These are phyloP conservation scores for Drosophila mimetica DNA, from an alignment of 2,888 invertebrate genomes.

Conservation along the genomic window DNA sequence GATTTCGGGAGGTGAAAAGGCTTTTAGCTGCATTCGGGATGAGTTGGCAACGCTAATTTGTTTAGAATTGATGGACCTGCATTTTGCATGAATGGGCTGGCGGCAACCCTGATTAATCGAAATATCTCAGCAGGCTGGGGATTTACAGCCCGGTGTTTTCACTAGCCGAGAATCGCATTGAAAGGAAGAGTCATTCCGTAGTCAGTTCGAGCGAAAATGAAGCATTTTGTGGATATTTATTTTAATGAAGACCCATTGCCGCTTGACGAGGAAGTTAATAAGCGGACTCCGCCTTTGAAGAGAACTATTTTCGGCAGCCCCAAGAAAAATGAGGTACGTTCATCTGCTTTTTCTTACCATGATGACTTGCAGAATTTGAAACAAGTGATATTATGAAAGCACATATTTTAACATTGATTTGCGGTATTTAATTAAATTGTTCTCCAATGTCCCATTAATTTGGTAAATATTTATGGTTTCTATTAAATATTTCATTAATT, in stretches of 20 bases:
- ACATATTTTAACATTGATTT: too few relatives aligned
- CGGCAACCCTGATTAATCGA: constrained; percentile 14
- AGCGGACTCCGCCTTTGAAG: too few relatives aligned
- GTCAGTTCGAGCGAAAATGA: background rate
- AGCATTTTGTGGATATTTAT: background rate
- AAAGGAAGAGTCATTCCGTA: too few relatives aligned
- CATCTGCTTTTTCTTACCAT: background rate
- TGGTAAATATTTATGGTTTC: too few relatives aligned
- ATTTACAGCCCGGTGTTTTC: background rate
- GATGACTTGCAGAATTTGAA: background rate
- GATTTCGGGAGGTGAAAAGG: constrained; percentile 45
- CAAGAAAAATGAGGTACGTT: background rate
- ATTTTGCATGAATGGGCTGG: background rate
- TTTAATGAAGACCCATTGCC: background rate
- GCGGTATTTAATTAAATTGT: too few relatives aligned
- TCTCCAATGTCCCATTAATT: too few relatives aligned
- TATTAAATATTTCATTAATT: too few relatives aligned
- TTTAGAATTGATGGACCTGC: constrained; percentile 22
- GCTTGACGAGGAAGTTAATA: background rate
- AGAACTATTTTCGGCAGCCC: background rate
- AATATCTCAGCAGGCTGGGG: background rate
- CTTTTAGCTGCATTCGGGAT: constrained; percentile 43
- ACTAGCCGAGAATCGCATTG: background rate
- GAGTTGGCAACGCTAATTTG: constrained; percentile 36
- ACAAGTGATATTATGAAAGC: too few relatives aligned